Base-by-base conservation (phyloP, 2,797 vertebrate genomes). In the Cheirogaleus major region DNA sequence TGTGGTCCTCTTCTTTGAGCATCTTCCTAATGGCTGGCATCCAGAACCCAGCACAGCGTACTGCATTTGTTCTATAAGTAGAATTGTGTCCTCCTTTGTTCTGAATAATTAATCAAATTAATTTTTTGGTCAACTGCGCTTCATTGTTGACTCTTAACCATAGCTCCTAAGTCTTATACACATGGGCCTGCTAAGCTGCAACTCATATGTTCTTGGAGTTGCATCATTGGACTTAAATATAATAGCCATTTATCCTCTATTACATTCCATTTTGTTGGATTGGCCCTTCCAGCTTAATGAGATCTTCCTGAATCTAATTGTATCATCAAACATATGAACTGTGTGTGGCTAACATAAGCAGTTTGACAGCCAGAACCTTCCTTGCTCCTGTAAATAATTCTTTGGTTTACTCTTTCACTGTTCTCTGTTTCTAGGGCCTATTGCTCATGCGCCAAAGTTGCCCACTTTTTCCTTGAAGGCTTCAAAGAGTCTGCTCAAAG, bases 251-350 rank as follows among this genome's bases (percentile, higher is more conserved):
- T 63, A 43, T 92, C 35, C 35, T 69, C 70, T 69, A 1, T 69
- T 87, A 75, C 59, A 57, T 91, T 76, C 30, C 4, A 43, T 94
- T 78, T 92, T 95, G 45, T 89, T 91, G 65, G 22, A 63, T 70
- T 88, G 63, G 13, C 41, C 22, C 14, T 43, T 90, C 63, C 50
- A 93, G 27, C 50, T 35, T 95, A 52, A 38, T 52, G 84, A 93
- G 41, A 18, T 95, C 65, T 90, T 86, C 78, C 65, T 70, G 45
- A 92, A 55, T 70, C 59, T 65, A 38, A 78, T 75, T 92, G 65
- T 90, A 45, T 65, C 75, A 20, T 84, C 91, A 87, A 59, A 23
- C 23, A 25, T 23, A 79, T 50, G 48, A 89, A 57, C 59, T 80
- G 14, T n/a, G 27, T 67, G 23, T 72, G 55, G 12, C 86, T 96